Conservation (phyloP, 2,113 vertebrate species). For the Barnardius zonarius region DNA sequence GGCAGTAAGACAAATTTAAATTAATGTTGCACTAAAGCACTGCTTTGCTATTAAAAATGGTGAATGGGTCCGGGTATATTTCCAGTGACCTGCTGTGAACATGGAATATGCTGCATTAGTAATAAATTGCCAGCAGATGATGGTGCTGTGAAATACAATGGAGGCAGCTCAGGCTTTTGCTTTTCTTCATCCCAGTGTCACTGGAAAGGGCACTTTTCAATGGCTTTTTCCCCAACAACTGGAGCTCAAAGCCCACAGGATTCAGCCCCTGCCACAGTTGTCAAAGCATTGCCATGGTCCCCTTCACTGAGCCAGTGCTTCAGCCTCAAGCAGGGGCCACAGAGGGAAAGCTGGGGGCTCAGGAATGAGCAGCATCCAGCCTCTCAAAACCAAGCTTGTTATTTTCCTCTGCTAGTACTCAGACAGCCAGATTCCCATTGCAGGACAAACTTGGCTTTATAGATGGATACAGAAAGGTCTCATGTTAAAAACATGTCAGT, state of each 20-base stretch:
- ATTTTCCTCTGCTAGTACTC: background rate
- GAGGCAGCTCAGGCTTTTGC: background rate
- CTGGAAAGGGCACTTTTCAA: background rate
- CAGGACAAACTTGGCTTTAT: background rate
- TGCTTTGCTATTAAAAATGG: background rate
- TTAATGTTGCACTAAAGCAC: background rate
- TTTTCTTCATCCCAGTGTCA: background rate
- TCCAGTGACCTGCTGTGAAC: constrained; percentile 11
- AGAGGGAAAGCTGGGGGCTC: background rate
- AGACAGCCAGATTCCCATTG: background rate
- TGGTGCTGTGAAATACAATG: background rate
- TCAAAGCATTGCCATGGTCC: background rate
- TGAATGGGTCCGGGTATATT: background rate
- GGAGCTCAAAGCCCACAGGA: background rate
- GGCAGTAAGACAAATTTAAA: constrained; percentile 34
- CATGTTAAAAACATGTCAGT: accelerated
- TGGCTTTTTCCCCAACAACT: background rate
- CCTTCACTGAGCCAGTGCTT: background rate
- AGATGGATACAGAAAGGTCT: background rate
- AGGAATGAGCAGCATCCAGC: background rate
- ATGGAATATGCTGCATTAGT: background rate
- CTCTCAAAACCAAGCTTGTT: background rate
- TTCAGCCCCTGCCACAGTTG: accelerated
- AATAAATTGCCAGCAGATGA: background rate
- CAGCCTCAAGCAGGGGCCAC: background rate